phyloP scores from a whole-genome alignment of 2,797 vertebrate species.

The Fistularia commersonii region DNA sequence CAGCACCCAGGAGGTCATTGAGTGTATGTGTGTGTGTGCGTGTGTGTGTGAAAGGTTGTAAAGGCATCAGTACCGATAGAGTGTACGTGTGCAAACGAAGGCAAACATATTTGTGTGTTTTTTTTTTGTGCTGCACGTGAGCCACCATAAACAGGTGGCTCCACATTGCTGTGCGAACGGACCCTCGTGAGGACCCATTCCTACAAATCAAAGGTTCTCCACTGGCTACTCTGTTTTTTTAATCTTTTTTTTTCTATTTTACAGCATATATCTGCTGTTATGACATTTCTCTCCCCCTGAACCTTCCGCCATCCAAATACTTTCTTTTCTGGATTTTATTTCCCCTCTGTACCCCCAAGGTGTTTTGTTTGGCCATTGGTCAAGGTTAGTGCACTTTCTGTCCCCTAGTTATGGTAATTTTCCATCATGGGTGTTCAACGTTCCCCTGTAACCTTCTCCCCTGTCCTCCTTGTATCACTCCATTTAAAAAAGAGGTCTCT shows the following conservation, averaged over 20 bases:
- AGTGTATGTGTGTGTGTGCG: slow-evolving; percentile 42
- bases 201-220: slow-evolving; percentile 36
- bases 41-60: slow-evolving; percentile 20
- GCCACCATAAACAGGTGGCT: slow-evolving; percentile 71
- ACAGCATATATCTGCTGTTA: slow-evolving; percentile 24
- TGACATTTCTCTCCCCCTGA: slow-evolving; percentile 44
- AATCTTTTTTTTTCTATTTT: slow-evolving; percentile 19
- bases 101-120: slow-evolving; percentile 15
- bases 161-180: slow-evolving; percentile 40
- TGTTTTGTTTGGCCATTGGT: slow-evolving; percentile 58
- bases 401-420: slow-evolving; percentile 49
- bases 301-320: slow-evolving; percentile 26
- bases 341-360: slow-evolving; percentile 35
- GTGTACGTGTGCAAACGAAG: slow-evolving; percentile 20
- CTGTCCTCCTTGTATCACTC: slow-evolving; percentile 36
- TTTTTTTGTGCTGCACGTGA: slow-evolving; percentile 36
- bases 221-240: slow-evolving; percentile 34
- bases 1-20: slow-evolving; percentile 53
- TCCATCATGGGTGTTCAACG: slow-evolving; percentile 52
- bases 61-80: slow-evolving; percentile 14
- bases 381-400: slow-evolving; percentile 44
- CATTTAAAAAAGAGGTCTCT: slow-evolving; percentile 21
- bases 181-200: slow-evolving; percentile 40
- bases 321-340: slow-evolving; percentile 26
- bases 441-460: slow-evolving; percentile 24